These are phyloP conservation scores for Varroa destructor DNA, from an alignment of 1,140 invertebrate genomes.

Conservation along the genomic window DNA sequence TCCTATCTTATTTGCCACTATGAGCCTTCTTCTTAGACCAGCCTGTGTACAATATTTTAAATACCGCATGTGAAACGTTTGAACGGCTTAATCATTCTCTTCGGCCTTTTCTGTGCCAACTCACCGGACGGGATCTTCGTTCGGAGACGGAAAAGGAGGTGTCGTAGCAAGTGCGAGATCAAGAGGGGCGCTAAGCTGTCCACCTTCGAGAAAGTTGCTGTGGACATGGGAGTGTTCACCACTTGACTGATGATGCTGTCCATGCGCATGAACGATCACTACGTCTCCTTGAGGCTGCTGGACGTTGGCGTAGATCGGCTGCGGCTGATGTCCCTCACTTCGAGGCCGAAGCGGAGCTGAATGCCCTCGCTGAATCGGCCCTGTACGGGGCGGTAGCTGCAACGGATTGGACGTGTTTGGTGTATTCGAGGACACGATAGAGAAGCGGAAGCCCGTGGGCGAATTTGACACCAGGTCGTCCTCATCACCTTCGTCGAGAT, in stretches of 20 bases:
- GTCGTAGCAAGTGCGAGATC: constrained; percentile 16
- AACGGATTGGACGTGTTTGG: not conserved
- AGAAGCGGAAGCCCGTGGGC: constrained; percentile 14
- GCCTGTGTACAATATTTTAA: no score
- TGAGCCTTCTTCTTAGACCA: no score
- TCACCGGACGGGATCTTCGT: constrained; percentile 24
- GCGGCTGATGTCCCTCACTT: not conserved
- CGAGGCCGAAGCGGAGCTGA: constrained; percentile 2
- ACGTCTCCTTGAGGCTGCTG: not conserved
- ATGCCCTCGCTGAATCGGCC: not conserved
- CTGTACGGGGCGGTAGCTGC: constrained; percentile 13
- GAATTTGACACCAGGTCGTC: constrained; percentile 19
- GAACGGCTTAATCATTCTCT: no score
- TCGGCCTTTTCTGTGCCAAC: not conserved
- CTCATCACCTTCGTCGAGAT: constrained; percentile 26
- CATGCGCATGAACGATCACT: no score
- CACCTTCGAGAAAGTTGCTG: not conserved
- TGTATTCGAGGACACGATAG: no score
- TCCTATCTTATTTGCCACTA: no score
- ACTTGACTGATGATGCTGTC: no score
- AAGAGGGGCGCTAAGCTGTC: not conserved
- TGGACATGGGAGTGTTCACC: not conserved
- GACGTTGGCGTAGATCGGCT: constrained; percentile 22
- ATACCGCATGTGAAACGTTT: no score
- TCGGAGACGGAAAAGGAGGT: constrained; percentile 14